Percentiles rank a stretch among this genome's conserved stretches.
Conservation (phyloP, 2,113 vertebrate species). For the Laterallus jamaicensis region DNA sequence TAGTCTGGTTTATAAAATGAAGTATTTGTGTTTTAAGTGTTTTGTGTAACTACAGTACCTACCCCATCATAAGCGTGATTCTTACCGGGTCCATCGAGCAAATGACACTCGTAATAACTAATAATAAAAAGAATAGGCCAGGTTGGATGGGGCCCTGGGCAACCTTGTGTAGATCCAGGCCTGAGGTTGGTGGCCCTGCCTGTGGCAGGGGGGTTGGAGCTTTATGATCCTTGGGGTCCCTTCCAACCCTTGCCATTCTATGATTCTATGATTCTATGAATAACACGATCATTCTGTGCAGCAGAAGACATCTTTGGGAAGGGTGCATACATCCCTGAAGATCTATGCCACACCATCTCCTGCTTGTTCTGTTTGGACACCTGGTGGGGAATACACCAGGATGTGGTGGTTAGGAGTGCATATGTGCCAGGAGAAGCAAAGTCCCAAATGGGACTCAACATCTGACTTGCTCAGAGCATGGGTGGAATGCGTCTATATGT, state of each 20-base stretch:
- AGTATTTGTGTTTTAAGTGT: not conserved
- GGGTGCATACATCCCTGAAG: not conserved
- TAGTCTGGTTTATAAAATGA: accelerated
- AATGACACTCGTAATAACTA: not conserved
- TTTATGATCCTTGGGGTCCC: too few relatives aligned
- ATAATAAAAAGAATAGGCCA: not conserved
- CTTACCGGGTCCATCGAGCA: not conserved
- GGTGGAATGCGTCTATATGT: conserved; percentile 1
- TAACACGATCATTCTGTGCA: not conserved
- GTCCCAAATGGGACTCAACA: not conserved
- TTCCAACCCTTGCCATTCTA: too few relatives aligned
- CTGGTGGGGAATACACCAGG: not conserved
- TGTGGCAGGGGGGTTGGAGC: too few relatives aligned
- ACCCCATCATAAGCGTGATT: not conserved
- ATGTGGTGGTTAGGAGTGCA: not conserved
- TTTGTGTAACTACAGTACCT: not conserved
- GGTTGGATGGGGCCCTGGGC: too few relatives aligned
- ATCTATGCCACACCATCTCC: not conserved
- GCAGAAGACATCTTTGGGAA: not conserved
- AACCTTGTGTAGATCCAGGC: too few relatives aligned
- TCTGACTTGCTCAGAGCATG: not conserved
- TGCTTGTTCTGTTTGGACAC: not conserved
- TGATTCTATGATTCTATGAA: too few relatives aligned
- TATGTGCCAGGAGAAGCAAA: not conserved
- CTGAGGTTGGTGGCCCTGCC: too few relatives aligned